Conservation (phyloP, 1,140 invertebrate genomes). For the Apis florea region DNA sequence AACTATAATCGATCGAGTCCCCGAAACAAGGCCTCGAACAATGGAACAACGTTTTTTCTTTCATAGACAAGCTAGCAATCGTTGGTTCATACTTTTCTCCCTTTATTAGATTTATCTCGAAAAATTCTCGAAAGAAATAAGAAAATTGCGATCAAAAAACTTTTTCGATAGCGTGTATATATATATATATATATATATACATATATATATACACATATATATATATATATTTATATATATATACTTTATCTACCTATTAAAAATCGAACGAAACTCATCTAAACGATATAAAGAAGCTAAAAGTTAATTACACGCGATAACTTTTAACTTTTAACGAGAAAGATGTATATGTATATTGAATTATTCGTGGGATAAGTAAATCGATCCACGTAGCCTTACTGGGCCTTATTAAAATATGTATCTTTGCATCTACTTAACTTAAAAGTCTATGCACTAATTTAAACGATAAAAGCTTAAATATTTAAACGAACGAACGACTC, state of each 20-base stretch:
- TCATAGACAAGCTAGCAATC: constrained; percentile 6
- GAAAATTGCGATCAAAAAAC: not conserved
- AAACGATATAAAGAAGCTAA: not conserved
- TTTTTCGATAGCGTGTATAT: no score
- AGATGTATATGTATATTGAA: constrained; percentile 70
- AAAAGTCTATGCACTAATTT: constrained; percentile 73
- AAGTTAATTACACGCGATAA: constrained; percentile 18
- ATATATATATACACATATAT: no score
- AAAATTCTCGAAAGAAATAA: not conserved
- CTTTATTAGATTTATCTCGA: not conserved
- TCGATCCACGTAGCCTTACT: constrained; percentile 80
- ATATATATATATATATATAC: no score
- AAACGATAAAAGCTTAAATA: constrained; percentile 62
- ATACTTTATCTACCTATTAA: not conserved
- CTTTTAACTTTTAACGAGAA: constrained; percentile 39
- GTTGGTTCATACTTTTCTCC: not conserved
- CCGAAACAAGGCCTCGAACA: constrained; percentile 25
- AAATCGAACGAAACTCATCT: not conserved
- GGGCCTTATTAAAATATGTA: constrained; percentile 81
- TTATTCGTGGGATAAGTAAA: constrained; percentile 75
- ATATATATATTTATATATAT: no score
- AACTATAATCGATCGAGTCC: constrained; percentile 17
- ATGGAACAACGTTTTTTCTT: not conserved
- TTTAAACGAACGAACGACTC: constrained; percentile 63
- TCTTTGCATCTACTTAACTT: constrained; percentile 78